phyloP scores from a whole-genome alignment of 2,113 vertebrate genomes.

The Centropus unirufus region DNA sequence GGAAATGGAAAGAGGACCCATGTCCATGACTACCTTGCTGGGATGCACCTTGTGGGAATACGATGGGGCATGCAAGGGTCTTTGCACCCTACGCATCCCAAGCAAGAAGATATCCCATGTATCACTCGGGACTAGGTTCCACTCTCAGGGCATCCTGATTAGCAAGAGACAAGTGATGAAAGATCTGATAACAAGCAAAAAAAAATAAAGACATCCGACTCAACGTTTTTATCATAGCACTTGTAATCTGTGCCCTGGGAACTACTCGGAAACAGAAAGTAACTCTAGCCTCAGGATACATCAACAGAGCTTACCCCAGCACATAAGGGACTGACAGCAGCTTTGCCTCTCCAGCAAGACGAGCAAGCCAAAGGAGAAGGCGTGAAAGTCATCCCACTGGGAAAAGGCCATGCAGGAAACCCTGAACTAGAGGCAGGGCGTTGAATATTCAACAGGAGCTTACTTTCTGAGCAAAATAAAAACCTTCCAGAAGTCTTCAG shows the following conservation, averaged over 20 bases:
- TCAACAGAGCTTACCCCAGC: slow-evolving; percentile 2
- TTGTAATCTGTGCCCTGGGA: slow-evolving; percentile 34
- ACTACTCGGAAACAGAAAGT: slow-evolving; percentile 4
- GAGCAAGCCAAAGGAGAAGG: neutral
- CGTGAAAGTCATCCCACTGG: neutral
- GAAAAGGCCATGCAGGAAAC: neutral
- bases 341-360: neutral
- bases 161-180: neutral
- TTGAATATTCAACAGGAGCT: neutral
- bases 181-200: neutral
- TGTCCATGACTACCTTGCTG: neutral
- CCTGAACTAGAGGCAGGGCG: neutral
- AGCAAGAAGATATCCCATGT: neutral
- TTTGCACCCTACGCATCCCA: neutral
- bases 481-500: neutral
- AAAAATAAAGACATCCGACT: slow-evolving; percentile 1
- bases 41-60: neutral
- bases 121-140: neutral
- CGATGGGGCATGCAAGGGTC: neutral
- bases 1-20: neutral
- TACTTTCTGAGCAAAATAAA: neutral
- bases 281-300: slow-evolving; percentile 25
- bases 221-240: neutral
- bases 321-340: neutral
- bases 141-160: neutral